phyloP scores from a whole-genome alignment of 1,140 invertebrate genomes.

The Psilanteris sp. region DNA sequence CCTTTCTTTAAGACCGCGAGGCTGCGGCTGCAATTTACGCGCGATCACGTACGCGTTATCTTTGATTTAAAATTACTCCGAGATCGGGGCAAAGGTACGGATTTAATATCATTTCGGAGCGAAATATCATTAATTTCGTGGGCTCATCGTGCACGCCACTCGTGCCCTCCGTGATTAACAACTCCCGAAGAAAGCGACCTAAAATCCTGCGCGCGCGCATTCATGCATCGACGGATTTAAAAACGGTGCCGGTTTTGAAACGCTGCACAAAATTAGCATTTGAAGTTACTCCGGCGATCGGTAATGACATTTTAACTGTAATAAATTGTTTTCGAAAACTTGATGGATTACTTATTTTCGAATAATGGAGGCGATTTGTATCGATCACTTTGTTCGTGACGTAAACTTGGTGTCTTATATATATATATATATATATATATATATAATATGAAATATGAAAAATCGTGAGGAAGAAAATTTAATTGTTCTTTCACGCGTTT shows the following conservation, averaged over 20 bases:
- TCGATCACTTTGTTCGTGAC: neutral
- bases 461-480: too few relatives aligned
- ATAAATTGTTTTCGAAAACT: constrained; percentile 12
- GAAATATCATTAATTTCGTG: constrained; percentile 42
- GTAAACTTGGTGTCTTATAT: too few relatives aligned
- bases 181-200: constrained; percentile 7
- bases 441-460: too few relatives aligned
- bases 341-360: constrained; percentile 3
- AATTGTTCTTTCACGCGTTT: too few relatives aligned
- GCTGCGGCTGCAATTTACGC: constrained; percentile 45
- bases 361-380: neutral
- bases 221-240: too few relatives aligned
- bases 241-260: neutral
- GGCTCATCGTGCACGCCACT: constrained; percentile 6
- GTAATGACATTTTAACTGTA: neutral
- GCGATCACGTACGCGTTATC: constrained; percentile 54
- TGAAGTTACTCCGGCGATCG: neutral
- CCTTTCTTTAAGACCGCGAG: constrained; percentile 34
- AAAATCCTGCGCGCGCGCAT: too few relatives aligned
- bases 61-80: constrained; percentile 57
- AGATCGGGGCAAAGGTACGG: constrained; percentile 12
- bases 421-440: too few relatives aligned
- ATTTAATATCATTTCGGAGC: constrained; percentile 30
- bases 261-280: constrained; percentile 1
- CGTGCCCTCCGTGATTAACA: constrained; percentile 38